phyloP scores from a whole-genome alignment of 1,140 invertebrate genomes.

The Drosophila ambigua region DNA sequence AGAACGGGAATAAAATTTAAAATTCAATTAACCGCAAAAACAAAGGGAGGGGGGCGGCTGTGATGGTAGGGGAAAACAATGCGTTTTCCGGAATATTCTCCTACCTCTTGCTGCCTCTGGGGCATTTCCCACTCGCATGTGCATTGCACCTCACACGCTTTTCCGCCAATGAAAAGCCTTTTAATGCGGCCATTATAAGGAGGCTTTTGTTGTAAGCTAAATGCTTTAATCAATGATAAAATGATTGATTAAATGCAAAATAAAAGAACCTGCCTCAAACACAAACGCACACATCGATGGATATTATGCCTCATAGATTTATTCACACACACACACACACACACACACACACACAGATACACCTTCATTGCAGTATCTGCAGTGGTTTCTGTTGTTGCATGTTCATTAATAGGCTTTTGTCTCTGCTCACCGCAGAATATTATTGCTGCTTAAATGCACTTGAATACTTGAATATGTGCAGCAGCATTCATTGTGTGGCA shows the following conservation, averaged over 20 bases:
- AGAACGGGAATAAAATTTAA: conserved; percentile 49
- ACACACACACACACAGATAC: conserved; percentile 37
- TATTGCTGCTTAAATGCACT: conserved; percentile 81
- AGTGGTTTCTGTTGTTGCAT: conserved; percentile 33
- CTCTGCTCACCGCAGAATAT: conserved; percentile 78
- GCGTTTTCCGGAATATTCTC: neutral
- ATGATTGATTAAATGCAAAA: conserved; percentile 73
- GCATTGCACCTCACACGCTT: conserved; percentile 12
- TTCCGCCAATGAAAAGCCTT: conserved; percentile 50
- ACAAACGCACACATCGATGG: neutral
- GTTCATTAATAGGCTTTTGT: conserved; percentile 82
- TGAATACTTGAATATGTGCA: conserved; percentile 39
- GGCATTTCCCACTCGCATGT: conserved; percentile 4
- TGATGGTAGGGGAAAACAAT: no score
- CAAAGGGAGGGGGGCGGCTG: neutral
- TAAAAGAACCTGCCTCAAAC: conserved; percentile 47
- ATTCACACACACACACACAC: conserved; percentile 7
- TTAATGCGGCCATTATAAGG: conserved; percentile 28
- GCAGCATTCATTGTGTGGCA: conserved; percentile 20
- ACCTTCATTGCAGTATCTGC: conserved; percentile 44
- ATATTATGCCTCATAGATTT: neutral
- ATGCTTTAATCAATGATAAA: conserved; percentile 22
- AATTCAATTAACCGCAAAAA: conserved; percentile 74
- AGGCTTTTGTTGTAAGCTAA: conserved; percentile 69
- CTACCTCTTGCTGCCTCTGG: neutral